Evolutionary conservation across 2,888 invertebrate genomes (phyloP), one percentile per base, ranked within the genome.

Genomic region (Imbricaverruca yamaguchii): DNA sequence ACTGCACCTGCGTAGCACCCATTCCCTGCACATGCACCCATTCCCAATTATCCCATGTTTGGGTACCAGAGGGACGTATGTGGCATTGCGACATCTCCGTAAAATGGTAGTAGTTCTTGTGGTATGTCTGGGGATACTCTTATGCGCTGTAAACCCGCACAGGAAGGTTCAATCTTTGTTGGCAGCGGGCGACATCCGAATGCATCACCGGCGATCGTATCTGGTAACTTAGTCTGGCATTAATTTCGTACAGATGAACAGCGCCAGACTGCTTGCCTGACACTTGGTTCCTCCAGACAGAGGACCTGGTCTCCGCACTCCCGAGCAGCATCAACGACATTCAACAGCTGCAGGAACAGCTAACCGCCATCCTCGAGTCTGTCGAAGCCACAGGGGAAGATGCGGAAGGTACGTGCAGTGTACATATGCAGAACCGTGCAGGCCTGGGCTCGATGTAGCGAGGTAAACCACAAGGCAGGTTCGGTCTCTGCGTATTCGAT

Each of bases 271-370:
- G 61, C 21, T 61, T 18, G 8, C 21, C 21, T 61, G 61, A 61
- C 61, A 18, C 13, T 18, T 18, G 8, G 61, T 25, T 67, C 25
- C 25, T 25, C n/a, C 77, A 77, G 77, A 11, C 55, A 2, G 55
- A 77, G 18, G 55, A 21, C 21, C 21, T 55, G 11, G 9, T 77
- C 7, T 15, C 77, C 6, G 9, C 77, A 18, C 55, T 77, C 7
- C 77, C 77, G 8, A 12, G 11, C 55, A 18, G 1, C 2, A 18
- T 21, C 2, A 77, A 55, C 77, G n/a, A 86, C 63, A 85, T 86
- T 4, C 87, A 86, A 82, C 83, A 82, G 18, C 83, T 87, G 8
- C 84, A 87, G 7, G 87, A 86, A 83, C 86, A 86, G 84, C 13
- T 77, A 0, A 55, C 7, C 9, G 77, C 53, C 55, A 77, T 77